Base-by-base conservation (phyloP, 2,113 vertebrate species). In the Pseudolaguvia tuberculata region DNA sequence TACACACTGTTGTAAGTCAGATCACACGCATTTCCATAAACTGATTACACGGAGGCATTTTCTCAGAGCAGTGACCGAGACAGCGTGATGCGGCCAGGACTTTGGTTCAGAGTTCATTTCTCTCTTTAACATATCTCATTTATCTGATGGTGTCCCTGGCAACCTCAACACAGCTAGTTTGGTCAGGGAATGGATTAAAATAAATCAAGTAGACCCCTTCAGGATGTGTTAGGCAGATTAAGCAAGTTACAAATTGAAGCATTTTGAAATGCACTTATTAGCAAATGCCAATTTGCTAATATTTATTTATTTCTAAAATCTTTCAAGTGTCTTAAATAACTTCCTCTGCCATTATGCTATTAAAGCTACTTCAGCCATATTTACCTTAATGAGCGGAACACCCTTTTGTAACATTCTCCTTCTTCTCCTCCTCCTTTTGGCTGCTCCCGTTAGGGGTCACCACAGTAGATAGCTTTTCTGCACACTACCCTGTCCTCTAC, bases 121-220 rank as follows among this genome's bases (percentile, higher is more conserved):
- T 82, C 81, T 73, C 39, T 81, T 83, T 75, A 68, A 80, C 80
- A 84, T 83, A 82, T 83, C 72, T 88, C 86, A 82, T 86, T 90
- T 82, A 85, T 80, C 61, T 65, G 27, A 39, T 61, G 57, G 86
- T 88, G 86, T 74, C 71, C 90, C 79, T 87, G 84, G 89, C 87
- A 91, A 91, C 89, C 79, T 78, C 80, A 84, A 88, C 81, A 85
- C 77, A 74, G 80, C 70, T 87, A 89, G 87, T 89, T 89, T 83
- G 76, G 80, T 77, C 45, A 70, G 81, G 87, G 88, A 88, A 88
- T 75, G 78, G 80, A 75, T 79, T 70, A 58, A 72, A 78, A 84
- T 82, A 78, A 84, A 82, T 79, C 62, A 83, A 79, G 17, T 69
- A 27, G 75, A 83, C 72, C 81, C 63, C 79, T 79, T 79, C 73